Evolutionary conservation across 1,140 invertebrate species (phyloP).

Genomic region (Achatina immaculata): DNA sequence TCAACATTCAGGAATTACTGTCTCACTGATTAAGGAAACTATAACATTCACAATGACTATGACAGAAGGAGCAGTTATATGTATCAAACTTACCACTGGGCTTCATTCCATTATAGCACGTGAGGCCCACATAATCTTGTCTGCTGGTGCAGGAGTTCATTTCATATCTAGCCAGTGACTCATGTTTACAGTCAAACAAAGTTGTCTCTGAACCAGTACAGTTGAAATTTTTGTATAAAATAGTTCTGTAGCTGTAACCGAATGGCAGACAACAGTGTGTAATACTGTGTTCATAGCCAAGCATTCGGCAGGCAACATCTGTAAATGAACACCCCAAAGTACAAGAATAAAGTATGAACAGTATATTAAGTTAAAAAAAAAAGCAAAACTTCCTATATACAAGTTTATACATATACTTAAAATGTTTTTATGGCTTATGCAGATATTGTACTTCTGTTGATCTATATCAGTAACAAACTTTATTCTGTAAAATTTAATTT

Average conservation of each 20-base stretch:
- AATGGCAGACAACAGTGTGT: constrained; percentile 52
- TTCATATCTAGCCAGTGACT: background rate
- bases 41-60: too few species aligned
- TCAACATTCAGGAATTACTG: too few species aligned
- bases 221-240: constrained; percentile 40
- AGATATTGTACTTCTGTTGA: background rate
- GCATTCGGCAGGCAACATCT: constrained; percentile 58
- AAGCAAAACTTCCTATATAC: background rate
- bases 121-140: constrained; percentile 53
- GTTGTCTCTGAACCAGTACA: constrained; percentile 54
- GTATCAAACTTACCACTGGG: constrained; percentile 36
- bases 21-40: too few species aligned
- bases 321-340: background rate
- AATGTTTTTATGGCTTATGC: background rate
- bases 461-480: too few species aligned
- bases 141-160: constrained; percentile 33
- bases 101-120: constrained; percentile 53
- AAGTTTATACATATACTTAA: background rate
- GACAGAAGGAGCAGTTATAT: too few species aligned
- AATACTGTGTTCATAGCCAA: constrained; percentile 53
- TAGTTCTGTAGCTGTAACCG: constrained; percentile 48
- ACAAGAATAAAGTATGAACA: too few species aligned
- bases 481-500: too few species aligned
- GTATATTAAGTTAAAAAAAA: background rate
- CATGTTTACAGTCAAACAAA: constrained; percentile 49